Conservation (phyloP, 2,797 vertebrate genomes). For the Somateria mollissima region DNA sequence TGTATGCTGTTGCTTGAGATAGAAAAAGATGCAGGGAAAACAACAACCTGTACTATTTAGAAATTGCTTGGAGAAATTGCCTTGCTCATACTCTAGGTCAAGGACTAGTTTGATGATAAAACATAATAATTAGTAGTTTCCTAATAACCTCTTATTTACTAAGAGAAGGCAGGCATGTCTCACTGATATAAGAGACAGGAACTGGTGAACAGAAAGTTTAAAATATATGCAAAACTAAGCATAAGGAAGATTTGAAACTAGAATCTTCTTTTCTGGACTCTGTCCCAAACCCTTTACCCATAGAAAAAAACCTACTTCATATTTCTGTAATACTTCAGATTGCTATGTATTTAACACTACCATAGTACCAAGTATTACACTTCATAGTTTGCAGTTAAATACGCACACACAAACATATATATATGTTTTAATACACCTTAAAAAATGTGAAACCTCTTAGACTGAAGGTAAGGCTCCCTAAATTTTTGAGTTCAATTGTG, state of each 20-base stretch:
- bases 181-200: neutral
- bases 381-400: neutral
- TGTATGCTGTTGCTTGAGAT: neutral
- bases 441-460: neutral
- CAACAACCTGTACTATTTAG: neutral
- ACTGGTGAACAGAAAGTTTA: neutral
- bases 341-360: neutral
- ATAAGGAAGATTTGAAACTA: neutral
- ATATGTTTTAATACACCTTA: neutral
- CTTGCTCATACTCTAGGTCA: neutral
- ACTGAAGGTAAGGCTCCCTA: neutral
- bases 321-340: neutral
- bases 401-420: neutral
- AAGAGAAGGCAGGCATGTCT: neutral
- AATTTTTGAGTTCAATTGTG: neutral
- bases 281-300: neutral
- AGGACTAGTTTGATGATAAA: neutral
- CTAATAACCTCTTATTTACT: neutral
- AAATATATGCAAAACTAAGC: neutral
- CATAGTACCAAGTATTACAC: neutral
- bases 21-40: neutral
- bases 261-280: neutral
- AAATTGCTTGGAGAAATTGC: neutral
- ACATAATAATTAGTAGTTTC: neutral
- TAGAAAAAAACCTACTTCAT: fast-evolving